A percentile compares a stretch with the other conserved stretches of the same genome.
Conservation (phyloP, 2,888 invertebrate genomes). For the Laspeyria flexula region DNA sequence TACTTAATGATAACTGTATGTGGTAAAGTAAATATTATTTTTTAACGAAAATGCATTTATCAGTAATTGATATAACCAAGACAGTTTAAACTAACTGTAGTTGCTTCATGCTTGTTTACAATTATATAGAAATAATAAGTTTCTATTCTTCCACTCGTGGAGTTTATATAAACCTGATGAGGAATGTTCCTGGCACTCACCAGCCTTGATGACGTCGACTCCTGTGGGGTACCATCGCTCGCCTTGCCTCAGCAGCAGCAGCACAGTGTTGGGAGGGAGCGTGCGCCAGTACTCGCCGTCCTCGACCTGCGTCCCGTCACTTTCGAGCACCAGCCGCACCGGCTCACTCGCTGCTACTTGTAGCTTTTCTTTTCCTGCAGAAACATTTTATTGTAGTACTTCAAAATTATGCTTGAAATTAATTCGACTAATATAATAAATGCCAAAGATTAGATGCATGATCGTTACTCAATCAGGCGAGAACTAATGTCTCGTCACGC, state of each 20-base stretch:
- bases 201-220: conserved; percentile 97
- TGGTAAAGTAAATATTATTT: no score
- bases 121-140: no score
- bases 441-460: no score
- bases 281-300: conserved; percentile 98
- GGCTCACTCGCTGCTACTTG: conserved; percentile 94
- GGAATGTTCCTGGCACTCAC: conserved; percentile 78
- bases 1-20: no score
- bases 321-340: conserved; percentile 96
- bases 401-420: neutral
- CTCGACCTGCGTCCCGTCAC: conserved; percentile 98
- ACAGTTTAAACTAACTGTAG: no score
- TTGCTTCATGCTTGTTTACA: no score
- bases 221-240: conserved; percentile 98
- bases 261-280: conserved; percentile 95
- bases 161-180: neutral
- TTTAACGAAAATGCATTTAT: no score
- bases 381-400: neutral
- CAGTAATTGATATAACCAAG: no score
- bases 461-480: no score
- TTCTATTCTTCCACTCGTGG: no score
- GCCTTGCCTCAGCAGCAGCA: conserved; percentile 94
- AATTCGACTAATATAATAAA: no score
- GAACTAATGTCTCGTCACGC: no score
- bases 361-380: conserved; percentile 93